Evolutionary conservation across 2,888 invertebrate genomes (phyloP), one percentile per base, ranked within the genome.

Genomic region (Andrena flavipes): DNA sequence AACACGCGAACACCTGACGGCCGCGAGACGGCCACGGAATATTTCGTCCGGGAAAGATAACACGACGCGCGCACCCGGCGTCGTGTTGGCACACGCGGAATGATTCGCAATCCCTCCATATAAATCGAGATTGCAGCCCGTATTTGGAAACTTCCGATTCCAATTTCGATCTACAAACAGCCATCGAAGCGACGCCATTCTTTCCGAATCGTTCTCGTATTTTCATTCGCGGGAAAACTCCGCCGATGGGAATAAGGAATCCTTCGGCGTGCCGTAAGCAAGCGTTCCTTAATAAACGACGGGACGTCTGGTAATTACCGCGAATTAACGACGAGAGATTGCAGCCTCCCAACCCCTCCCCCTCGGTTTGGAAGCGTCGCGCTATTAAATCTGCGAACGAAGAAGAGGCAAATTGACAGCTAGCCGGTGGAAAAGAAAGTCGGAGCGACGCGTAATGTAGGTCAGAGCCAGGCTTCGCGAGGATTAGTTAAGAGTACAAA

Each of bases 141-240:
- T 82, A 82, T 83, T 83, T 77, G 82, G 71, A 71, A 78, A 82
- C 67, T 68, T 78, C 62, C 82, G 69, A 78, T 83, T 83, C 48
- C 83, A 82, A 82, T 82, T 78, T 78, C 80, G 70, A 74, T 78
- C 83, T 56, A 71, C 83, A 77, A 83, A 82, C 70, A 82, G 49
- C 23, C 48, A 13, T 26, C 48, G 68, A 76, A 65, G 13, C 67
- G 62, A 0, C 26, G 16, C 59, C 49, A 72, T 80, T 80, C 80
- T 80, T 51, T 67, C 42, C 60, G 30, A 29, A 60, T 63, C 74
- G 63, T 69, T 75, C 54, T 26, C 48, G 20, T 26, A 51, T 64
- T 72, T 75, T 59, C 68, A 33, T 51, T 33, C 7, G 29, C 8
- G 3, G 49, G 1, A 56, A 10, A 13, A 13, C 29, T n/a, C 5